Evolutionary conservation across 2,888 invertebrate species (phyloP), one percentile per base, ranked within the genome.

Genomic region (Dysmachus trigonus): DNA sequence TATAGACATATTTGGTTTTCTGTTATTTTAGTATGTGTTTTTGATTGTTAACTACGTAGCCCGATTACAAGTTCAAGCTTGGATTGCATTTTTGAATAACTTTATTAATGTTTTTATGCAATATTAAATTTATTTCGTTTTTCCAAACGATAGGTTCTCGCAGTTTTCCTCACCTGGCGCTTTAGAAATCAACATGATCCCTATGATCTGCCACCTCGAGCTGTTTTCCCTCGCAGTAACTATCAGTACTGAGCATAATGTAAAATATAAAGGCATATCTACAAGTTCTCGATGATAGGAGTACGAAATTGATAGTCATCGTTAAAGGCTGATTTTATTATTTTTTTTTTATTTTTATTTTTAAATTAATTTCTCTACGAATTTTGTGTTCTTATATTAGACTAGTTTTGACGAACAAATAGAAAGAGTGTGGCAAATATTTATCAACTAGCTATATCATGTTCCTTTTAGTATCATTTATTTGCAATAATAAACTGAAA

Each of bases 101-200:
- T 41, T 41, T 41, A 13, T 41, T 41, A 10, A 41, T 8, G 8
- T 35, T 15, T 47, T 47, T n/a, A 47, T n/a, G n/a, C n/a, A 1
- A 18, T 47, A 1, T 53, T 53, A 22, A 6, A 22, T 62, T 22
- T 62, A 8, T 62, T 62, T 8, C 18, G 7, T 62, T 22, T 62
- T 62, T 8, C 18, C 27, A 22, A 62, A 62, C 27, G 35, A 31
- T 18, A 97, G 97, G 94, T 97, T 90, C 94, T 96, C 91, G 97
- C 97, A 90, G 95, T 96, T 89, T 95, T 96, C 92, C 93, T 96
- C 91, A 95, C 96, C 88, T 95, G 95, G 91, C 95, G 94, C 89
- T 97, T 96, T 92, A 95, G 96, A 91, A 97, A 97, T 93, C 95
- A 95, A 92, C 94, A 95, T 86, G 95, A 96, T 93, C 96, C 96